phyloP scores from a whole-genome alignment of 2,888 invertebrate species.

The Peribatodes rhomboidaria region DNA sequence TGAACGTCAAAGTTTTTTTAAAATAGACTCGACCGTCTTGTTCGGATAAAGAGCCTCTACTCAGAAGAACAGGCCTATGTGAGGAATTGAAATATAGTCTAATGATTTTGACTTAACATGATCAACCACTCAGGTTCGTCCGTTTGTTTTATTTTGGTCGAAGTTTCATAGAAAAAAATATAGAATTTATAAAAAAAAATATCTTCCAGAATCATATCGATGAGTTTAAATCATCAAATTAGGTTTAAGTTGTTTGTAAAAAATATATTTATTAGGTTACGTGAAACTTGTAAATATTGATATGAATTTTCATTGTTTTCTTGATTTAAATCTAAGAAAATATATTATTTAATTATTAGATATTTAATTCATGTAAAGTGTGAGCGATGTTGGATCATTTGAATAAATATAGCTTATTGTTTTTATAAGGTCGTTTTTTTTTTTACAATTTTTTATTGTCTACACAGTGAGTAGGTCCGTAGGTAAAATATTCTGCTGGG shows the following conservation, averaged over 20 bases:
- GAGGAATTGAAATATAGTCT: no score
- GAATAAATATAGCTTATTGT: conserved; percentile 59
- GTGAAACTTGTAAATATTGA: conserved; percentile 39
- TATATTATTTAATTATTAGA: conserved; percentile 43
- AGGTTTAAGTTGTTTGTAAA: conserved; percentile 33
- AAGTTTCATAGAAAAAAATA: no score
- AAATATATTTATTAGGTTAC: conserved; percentile 33
- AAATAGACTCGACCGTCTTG: no score
- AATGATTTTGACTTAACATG: no score
- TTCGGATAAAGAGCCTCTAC: no score
- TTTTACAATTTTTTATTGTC: not conserved
- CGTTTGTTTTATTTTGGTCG: no score
- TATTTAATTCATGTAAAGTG: conserved; percentile 53
- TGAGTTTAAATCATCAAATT: conserved; percentile 39
- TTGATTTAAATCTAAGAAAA: conserved; percentile 34
- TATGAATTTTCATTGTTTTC: conserved; percentile 24
- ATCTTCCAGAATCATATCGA: conserved; percentile 42
- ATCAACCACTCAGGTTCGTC: no score
- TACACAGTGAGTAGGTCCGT: no score
- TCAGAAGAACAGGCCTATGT: no score
- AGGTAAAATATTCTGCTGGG: no score
- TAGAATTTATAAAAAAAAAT: conserved; percentile 33
- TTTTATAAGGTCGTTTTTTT: conserved; percentile 46
- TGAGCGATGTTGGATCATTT: conserved; percentile 60
- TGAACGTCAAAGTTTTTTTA: no score